Percentiles rank a stretch among this genome's conserved stretches.
These are phyloP conservation scores for Mirza zaza DNA, from an alignment of 2,113 vertebrate species.

Conservation along the genomic window DNA sequence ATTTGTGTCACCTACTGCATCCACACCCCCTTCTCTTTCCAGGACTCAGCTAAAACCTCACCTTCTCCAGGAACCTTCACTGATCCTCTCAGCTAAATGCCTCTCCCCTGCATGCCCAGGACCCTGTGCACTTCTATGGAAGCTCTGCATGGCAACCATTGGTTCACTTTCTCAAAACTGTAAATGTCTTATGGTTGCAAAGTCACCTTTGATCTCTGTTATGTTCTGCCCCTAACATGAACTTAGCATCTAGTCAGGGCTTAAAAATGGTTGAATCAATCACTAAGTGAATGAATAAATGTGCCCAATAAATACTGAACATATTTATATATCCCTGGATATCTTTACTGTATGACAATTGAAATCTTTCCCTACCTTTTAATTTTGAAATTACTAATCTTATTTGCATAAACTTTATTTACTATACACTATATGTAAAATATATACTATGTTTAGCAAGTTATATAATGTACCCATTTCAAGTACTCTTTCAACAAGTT, in stretches of 20 bases:
- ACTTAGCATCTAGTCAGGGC: not conserved
- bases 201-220: not conserved
- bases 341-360: not conserved
- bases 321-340: not conserved
- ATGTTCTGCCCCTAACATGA: not conserved
- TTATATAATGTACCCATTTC: not conserved
- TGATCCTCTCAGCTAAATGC: not conserved
- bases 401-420: not conserved
- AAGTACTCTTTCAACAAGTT: not conserved
- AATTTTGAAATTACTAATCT: not conserved
- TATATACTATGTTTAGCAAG: not conserved
- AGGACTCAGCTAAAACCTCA: not conserved
- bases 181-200: not conserved
- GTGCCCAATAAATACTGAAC: not conserved
- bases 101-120: not conserved
- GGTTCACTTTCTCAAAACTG: not conserved
- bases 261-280: not conserved
- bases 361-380: not conserved
- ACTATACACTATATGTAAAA: not conserved
- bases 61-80: not conserved
- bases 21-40: accelerated
- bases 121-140: no score
- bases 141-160: not conserved
- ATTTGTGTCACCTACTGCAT: not conserved
- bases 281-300: not conserved